Base-by-base conservation (phyloP, 2,797 vertebrate species). In the Benthosema pterotum region DNA sequence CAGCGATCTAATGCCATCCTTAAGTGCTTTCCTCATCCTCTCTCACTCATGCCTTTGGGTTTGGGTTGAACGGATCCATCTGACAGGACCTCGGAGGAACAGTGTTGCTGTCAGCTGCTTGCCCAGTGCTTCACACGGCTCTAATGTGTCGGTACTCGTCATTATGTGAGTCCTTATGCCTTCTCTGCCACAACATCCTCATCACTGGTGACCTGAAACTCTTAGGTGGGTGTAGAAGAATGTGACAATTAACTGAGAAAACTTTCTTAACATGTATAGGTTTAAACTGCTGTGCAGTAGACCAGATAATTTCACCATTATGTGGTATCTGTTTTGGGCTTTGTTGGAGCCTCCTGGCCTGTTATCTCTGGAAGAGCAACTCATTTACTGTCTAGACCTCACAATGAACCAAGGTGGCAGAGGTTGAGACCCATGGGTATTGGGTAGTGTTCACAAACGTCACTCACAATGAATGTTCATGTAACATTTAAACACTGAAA, bases 1-100 rank as follows among this genome's bases (percentile, higher is more conserved):
- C 45, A 38, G 13, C 51, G 3, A 38, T 62, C 50, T 48, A 55
- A 63, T 46, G 9, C 2, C 53, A 9, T 69, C 68, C 45, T 28
- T 0, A 12, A 58, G 56, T 50, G 3, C 51, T 45, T 52, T 42
- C 25, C 19, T 67, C 42, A 42, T 57, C 17, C 13, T 3, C 63
- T 28, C 48, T 60, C 32, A n/a, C 25, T 3, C 0, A 47, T 54
- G 52, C 46, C 47, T 52, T 48, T 32, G 32, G n/a, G n/a, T n/a
- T n/a, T n/a, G n/a, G n/a, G 7, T 43, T 52, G 2, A 49, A 51
- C 28, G 17, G n/a, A 22, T 56, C 50, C 25, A 17, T 5, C 8
- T 17, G 42, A 62, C 3, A 1, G 47, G 42, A 55, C 32, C 42
- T 69, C 0, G 0, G 42, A 42, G 53, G 19, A 16, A 38, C 9